Percentiles rank a stretch among this genome's conserved stretches.
Evolutionary conservation across 2,888 invertebrate species (phyloP).

Genomic region (Parnassius orleans): DNA sequence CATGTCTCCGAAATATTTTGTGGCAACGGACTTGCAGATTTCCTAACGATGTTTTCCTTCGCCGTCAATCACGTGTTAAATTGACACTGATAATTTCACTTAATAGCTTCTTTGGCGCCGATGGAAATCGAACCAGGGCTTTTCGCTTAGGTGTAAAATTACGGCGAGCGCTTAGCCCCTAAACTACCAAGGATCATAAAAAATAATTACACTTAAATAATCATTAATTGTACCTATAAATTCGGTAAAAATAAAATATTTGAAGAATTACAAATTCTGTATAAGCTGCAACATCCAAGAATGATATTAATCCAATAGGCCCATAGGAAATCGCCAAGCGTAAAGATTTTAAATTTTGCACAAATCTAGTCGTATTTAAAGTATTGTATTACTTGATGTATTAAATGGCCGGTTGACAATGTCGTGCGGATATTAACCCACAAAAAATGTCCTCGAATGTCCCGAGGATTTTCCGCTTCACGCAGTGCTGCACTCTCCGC

Average conservation of each 20-base stretch:
- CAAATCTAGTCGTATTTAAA: constrained; percentile 79
- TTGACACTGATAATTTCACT: no score
- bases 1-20: no score
- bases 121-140: no score
- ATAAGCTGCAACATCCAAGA: constrained; percentile 29
- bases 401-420: constrained; percentile 80
- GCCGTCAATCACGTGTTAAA: no score
- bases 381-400: constrained; percentile 79
- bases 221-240: not conserved
- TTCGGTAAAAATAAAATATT: not conserved
- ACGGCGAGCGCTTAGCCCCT: no score
- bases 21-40: no score
- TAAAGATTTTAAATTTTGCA: constrained; percentile 79
- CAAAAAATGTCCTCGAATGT: constrained; percentile 80
- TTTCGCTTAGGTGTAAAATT: no score
- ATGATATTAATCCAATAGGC: constrained; percentile 68
- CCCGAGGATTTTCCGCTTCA: constrained; percentile 81
- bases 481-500: constrained; percentile 75
- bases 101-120: no score
- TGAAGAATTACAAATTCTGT: not conserved
- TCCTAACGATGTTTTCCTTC: no score
- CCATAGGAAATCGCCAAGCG: constrained; percentile 69
- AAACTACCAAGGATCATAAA: no score
- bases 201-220: no score
- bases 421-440: constrained; percentile 79